Evolutionary conservation across 2,113 vertebrate genomes (phyloP), one percentile per base, ranked within the genome.

Genomic region (Poecile atricapillus): DNA sequence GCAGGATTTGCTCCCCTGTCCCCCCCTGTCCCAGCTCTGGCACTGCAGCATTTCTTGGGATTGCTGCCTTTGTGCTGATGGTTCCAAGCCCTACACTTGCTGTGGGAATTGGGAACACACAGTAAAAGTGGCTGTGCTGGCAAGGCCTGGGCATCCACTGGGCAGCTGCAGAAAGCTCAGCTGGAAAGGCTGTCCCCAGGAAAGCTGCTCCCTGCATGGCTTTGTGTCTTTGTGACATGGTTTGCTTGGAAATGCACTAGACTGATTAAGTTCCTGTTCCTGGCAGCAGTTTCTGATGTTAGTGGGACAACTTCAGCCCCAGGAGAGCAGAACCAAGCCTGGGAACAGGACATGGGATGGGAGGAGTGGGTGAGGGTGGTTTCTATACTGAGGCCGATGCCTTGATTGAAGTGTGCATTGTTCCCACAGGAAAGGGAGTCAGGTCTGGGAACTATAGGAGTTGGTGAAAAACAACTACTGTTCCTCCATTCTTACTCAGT

Each of bases 221-320:
- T 68, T 37, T 12, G 5, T 7, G 4, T 19, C 30, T 35, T 47
- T 56, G 23, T 43, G 60, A 30, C 0, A 0, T 46, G 37, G 8
- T 50, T 50, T 52, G 33, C 59, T 47, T 64, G 62, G 83, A 79
- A 93, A 47, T 39, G 7, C 27, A 6, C 14, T 74, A 5, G 53
- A 21, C 30, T 63, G 44, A 3, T 46, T 27, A 41, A 71, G 24
- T 25, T 88, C 6, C 69, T 22, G 10, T 20, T 67, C 28, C 30
- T 76, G 83, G 27, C 69, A 87, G 23, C 2, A 3, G 15, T 67
- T n/a, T 69, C n/a, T 73, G 63, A 30, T 80, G 27, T 46, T 20
- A 11, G 9, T 56, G 44, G 63, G 44, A 63, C 58, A 16, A 23
- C n/a, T 83, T 65, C 43, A 85, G 62, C 28, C 52, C 15, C 18